These are phyloP conservation scores for Toxotes lorentzi DNA, from an alignment of 2,797 vertebrate species.

Conservation along the genomic window DNA sequence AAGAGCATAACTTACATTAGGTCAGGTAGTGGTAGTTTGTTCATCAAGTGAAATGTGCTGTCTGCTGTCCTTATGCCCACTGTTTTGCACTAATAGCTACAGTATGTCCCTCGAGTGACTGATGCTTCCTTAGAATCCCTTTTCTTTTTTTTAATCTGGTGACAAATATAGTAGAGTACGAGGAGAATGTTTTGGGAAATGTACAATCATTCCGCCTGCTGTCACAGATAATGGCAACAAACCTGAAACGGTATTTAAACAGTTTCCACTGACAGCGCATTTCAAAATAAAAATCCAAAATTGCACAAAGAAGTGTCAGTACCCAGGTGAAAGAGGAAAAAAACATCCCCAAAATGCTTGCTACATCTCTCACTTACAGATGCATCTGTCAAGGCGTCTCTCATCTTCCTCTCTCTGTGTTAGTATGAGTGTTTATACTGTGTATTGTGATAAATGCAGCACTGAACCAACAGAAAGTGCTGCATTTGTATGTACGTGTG, in stretches of 20 bases:
- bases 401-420: neutral
- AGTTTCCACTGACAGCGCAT: slow-evolving; percentile 16
- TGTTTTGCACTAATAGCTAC: neutral
- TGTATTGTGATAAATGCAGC: neutral
- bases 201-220: slow-evolving; percentile 15
- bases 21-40: neutral
- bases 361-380: neutral
- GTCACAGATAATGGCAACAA: slow-evolving; percentile 27
- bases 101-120: neutral
- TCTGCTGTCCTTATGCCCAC: neutral
- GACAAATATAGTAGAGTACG: slow-evolving; percentile 13
- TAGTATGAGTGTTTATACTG: neutral
- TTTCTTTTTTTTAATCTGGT: slow-evolving; percentile 17
- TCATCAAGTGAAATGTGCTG: neutral
- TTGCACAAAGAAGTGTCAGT: slow-evolving; percentile 8
- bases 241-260: slow-evolving; percentile 11
- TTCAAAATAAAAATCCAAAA: slow-evolving; percentile 26
- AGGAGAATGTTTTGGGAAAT: slow-evolving; percentile 15
- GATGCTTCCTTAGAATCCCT: neutral
- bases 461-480: neutral
- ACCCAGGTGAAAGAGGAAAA: neutral
- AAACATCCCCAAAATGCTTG: neutral
- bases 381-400: slow-evolving; percentile 1
- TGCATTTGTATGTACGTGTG: neutral
- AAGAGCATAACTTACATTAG: too few relatives aligned